Percentiles rank a stretch among this genome's conserved stretches.
phyloP scores from a whole-genome alignment of 2,797 vertebrate species.

The Synanceia verrucosa region DNA sequence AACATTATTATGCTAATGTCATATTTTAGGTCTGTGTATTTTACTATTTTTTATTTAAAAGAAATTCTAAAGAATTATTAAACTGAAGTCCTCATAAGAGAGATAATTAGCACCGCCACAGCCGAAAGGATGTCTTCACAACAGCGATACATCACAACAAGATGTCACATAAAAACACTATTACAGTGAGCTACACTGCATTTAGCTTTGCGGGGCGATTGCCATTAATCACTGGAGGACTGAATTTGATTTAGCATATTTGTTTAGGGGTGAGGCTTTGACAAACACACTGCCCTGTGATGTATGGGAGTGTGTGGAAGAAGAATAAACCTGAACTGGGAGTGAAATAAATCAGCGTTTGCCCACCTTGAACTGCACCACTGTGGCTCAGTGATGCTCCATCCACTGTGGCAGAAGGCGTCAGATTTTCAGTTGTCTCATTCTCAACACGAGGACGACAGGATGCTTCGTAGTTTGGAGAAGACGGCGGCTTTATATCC shows the following conservation, averaged over 20 bases:
- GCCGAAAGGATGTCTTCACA: constrained; percentile 10
- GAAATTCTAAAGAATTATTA: neutral
- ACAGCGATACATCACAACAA: constrained; percentile 28
- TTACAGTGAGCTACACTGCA: constrained; percentile 20
- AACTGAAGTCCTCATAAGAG: constrained; percentile 18
- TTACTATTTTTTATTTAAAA: neutral
- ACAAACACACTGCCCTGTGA: constrained; percentile 53
- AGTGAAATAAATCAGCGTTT: constrained; percentile 47
- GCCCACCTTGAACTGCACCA: constrained; percentile 55
- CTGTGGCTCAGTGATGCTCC: constrained; percentile 18
- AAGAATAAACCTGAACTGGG: constrained; percentile 34
- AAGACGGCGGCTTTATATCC: constrained; percentile 2
- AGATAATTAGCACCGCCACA: neutral
- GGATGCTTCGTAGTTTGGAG: neutral
- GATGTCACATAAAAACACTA: constrained; percentile 22
- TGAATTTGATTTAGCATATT: constrained; percentile 50
- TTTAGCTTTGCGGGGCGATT: constrained; percentile 41
- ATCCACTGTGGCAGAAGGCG: constrained; percentile 20
- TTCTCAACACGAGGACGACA: constrained; percentile 3
- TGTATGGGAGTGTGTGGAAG: constrained; percentile 37
- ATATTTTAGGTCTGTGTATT: neutral
- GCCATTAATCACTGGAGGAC: constrained; percentile 55
- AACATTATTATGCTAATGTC: neutral
- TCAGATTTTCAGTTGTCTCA: neutral
- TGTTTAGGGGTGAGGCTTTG: constrained; percentile 55